phyloP scores from a whole-genome alignment of 2,888 invertebrate species.

The Melanotus villosus region DNA sequence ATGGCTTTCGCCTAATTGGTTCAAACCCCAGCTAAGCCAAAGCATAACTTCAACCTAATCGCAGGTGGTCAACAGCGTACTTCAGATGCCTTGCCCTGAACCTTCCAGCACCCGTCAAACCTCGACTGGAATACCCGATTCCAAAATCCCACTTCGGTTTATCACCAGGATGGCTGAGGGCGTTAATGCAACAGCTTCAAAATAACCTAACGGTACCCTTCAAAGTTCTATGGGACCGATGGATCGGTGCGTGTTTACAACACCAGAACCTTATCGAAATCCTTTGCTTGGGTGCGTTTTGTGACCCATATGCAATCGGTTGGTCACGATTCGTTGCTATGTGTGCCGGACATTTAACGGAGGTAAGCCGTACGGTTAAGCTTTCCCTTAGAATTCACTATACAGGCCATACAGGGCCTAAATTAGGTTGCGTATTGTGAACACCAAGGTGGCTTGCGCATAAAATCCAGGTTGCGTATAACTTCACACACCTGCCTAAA shows the following conservation, averaged over 20 bases:
- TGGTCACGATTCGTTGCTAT: slow-evolving; percentile 83
- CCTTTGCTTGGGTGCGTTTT: slow-evolving; percentile 80
- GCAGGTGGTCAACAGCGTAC: slow-evolving; percentile 86
- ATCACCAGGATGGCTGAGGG: slow-evolving; percentile 84
- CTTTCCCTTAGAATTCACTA: too few relatives aligned
- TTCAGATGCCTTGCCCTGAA: slow-evolving; percentile 85
- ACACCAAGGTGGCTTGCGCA: too few relatives aligned
- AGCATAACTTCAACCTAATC: too few relatives aligned
- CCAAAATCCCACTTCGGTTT: slow-evolving; percentile 80
- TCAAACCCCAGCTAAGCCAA: too few relatives aligned
- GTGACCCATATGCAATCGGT: slow-evolving; percentile 74
- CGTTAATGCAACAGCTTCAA: slow-evolving; percentile 82
- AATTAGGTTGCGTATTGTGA: too few relatives aligned
- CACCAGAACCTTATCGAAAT: slow-evolving; percentile 77
- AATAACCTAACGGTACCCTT: slow-evolving; percentile 64
- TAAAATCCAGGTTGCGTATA: too few relatives aligned
- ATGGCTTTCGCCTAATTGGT: too few relatives aligned
- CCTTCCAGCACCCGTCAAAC: slow-evolving; percentile 86
- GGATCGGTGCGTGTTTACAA: slow-evolving; percentile 79
- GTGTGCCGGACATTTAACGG: slow-evolving; percentile 78
- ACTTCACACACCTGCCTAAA: too few relatives aligned
- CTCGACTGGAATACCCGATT: slow-evolving; percentile 81
- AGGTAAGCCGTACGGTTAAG: slow-evolving; percentile 67
- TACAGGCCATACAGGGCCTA: too few relatives aligned
- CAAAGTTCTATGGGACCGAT: slow-evolving; percentile 69